Conservation (phyloP, 2,113 vertebrate genomes). For the Stercorarius parasiticus region DNA sequence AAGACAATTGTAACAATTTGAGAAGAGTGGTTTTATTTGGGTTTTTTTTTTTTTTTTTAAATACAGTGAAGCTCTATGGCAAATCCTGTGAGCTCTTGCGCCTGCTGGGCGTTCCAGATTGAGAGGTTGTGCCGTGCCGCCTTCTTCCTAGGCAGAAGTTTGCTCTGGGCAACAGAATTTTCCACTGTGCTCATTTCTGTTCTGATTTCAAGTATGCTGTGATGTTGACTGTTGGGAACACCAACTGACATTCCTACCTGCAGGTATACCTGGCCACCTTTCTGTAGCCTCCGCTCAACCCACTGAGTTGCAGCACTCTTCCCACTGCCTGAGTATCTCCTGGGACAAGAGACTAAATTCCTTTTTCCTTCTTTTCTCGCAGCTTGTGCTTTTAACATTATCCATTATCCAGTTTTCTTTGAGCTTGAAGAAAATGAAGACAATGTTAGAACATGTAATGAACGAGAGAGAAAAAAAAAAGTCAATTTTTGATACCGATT, state of each 20-base stretch:
- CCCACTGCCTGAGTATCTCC: accelerated
- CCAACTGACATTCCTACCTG: neutral
- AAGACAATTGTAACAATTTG: neutral
- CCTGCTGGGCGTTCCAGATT: neutral
- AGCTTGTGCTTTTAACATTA: neutral
- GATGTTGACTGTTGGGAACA: neutral
- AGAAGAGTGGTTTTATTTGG: no score
- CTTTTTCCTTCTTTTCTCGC: neutral
- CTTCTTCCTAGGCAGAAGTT: neutral
- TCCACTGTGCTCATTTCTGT: neutral
- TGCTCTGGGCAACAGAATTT: neutral
- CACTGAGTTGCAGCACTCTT: neutral
- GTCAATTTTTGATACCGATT: neutral
- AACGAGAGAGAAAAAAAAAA: accelerated
- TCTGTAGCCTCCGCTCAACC: no score
- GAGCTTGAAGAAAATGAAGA: neutral
- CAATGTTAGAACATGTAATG: neutral
- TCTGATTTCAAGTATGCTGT: neutral
- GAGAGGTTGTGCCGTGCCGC: accelerated
- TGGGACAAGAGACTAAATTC: no score
- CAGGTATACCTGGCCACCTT: neutral
- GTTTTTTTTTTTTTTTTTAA: no score
- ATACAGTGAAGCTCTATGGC: neutral
- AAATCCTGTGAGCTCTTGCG: accelerated
- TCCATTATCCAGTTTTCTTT: neutral